A percentile compares a stretch with the other conserved stretches of the same genome.
Evolutionary conservation across 2,113 vertebrate genomes (phyloP).

Genomic region (Cynoglossus semilaevis): DNA sequence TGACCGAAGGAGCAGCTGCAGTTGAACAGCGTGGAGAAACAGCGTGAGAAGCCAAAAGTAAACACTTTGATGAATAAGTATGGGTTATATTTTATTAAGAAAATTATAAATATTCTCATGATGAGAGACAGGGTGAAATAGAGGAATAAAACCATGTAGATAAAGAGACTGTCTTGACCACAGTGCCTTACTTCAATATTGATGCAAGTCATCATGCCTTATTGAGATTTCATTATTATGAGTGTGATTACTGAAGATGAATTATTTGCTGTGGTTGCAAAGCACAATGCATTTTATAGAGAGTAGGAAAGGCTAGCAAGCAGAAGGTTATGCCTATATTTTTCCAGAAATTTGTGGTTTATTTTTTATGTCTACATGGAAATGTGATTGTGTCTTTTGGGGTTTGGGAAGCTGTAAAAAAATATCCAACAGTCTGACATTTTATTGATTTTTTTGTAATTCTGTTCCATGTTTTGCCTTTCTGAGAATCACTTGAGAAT

Average conservation of each 20-base stretch:
- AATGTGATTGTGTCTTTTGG: not conserved
- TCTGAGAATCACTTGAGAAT: not conserved
- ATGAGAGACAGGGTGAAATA: too few species aligned
- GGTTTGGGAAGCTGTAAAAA: too few species aligned
- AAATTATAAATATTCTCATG: too few species aligned
- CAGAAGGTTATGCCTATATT: not conserved
- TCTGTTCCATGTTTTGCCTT: too few species aligned
- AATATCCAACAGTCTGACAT: not conserved
- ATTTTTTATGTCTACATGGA: not conserved
- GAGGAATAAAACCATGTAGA: too few species aligned
- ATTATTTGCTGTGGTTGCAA: slow-evolving; percentile 11
- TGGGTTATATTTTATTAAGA: too few species aligned
- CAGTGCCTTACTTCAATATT: slow-evolving; percentile 5
- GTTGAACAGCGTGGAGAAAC: too few species aligned
- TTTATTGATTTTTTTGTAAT: not conserved
- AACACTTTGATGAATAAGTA: too few species aligned
- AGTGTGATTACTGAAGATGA: slow-evolving; percentile 24
- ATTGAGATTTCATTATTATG: slow-evolving; percentile 6
- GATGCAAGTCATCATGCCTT: not conserved
- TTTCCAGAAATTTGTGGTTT: too few species aligned
- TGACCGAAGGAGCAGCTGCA: too few species aligned
- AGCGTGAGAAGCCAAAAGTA: too few species aligned
- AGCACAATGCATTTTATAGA: slow-evolving; percentile 8
- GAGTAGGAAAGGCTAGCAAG: not conserved
- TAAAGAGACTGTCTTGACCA: too few species aligned